Base-by-base conservation (phyloP, 2,113 vertebrate species). In the Colistium nudipinnis region DNA sequence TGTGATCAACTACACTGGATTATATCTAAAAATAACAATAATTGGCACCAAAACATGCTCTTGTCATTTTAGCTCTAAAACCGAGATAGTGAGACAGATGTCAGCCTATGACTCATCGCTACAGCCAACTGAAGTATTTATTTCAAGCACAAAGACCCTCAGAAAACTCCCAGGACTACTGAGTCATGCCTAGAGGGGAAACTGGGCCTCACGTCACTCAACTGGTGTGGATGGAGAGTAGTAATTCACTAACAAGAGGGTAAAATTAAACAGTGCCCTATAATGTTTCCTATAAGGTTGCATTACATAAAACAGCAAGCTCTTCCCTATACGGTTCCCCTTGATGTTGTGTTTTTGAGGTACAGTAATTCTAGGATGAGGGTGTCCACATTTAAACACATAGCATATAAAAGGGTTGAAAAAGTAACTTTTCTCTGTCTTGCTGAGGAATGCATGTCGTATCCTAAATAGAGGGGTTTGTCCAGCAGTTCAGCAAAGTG, bases 51-150 rank as follows among this genome's bases (percentile, higher is more conserved):
- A 7, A 48, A 68, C 54, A 57, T 64, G 28, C 51, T 33, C 25
- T 76, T 31, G 44, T 68, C 36, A 24, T 56, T 73, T 62, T 49
- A 65, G 51, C 41, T 61, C 22, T 52, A 71, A 83, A 79, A 79
- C 30, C 67, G 62, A 70, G 70, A 79, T 70, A 64, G 55, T 28
- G 36, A 55, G 38, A 52, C 65, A 43, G 66, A 66, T 22, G 30
- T 76, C 51, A 43, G 55, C 51, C 55, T 69, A 48, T 73, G 83
- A 86, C 52, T 83, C 80, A 83, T 61, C 72, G 75, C 36, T 74
- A 75, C 16, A 52, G 45, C 24, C 13, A 5, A 17, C 30, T 1
- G 8, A 51, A 24, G 41, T 30, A 57, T 13, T 39, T 38, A 80
- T 62, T 43, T 69, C 53, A 35, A 49, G 59, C 62, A 74, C 45